phyloP scores from a whole-genome alignment of 2,888 invertebrate species.

The Eristalis pertinax region DNA sequence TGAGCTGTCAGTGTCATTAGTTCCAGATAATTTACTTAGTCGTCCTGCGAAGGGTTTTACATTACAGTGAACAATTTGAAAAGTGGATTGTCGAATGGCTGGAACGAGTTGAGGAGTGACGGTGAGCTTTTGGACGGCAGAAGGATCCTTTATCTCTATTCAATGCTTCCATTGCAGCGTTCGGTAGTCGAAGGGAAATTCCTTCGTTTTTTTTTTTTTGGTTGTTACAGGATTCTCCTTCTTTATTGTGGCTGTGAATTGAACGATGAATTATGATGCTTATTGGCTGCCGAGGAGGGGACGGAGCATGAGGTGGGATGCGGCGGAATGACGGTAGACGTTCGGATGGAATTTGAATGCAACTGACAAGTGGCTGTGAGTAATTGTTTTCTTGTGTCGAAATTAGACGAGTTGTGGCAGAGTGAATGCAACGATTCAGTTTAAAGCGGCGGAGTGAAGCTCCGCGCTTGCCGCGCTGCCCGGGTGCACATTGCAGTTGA shows the following conservation, averaged over 20 bases:
- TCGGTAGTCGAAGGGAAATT: conserved; percentile 43
- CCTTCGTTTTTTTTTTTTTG: not conserved
- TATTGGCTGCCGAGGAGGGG: conserved; percentile 42
- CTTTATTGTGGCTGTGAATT: conserved; percentile 66
- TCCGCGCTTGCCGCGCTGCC: too few species aligned
- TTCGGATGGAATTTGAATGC: conserved; percentile 60
- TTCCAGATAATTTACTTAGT: conserved; percentile 72
- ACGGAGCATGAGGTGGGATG: too few species aligned
- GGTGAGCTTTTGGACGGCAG: conserved; percentile 57
- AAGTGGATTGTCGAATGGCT: conserved; percentile 57
- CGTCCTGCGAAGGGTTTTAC: conserved; percentile 71
- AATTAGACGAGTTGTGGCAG: not conserved
- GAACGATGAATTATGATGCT: conserved; percentile 72
- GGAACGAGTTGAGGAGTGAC: not conserved
- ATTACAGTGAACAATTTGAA: conserved; percentile 72
- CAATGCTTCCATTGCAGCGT: conserved; percentile 64
- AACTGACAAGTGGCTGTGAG: conserved; percentile 69
- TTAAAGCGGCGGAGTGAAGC: not conserved
- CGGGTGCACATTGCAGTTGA: not conserved
- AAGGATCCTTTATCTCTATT: conserved; percentile 68
- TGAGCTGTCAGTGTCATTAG: conserved; percentile 72
- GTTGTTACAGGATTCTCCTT: conserved; percentile 24
- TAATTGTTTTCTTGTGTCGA: conserved; percentile 65
- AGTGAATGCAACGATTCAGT: not conserved
- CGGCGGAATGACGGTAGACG: conserved; percentile 26